Evolutionary conservation across 2,888 invertebrate species (phyloP).

Genomic region (Drosophila neonasuta): DNA sequence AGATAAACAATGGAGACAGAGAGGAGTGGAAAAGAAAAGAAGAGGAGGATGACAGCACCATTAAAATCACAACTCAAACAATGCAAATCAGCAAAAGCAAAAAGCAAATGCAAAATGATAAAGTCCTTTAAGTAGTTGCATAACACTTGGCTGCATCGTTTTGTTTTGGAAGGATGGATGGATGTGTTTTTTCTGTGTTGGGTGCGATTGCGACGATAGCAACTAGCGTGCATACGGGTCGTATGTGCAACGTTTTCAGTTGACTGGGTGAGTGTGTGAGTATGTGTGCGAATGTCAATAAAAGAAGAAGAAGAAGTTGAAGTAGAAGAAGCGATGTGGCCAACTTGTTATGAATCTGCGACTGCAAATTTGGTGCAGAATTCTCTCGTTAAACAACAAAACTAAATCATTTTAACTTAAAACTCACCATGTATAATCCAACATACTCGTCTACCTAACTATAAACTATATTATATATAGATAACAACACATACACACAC

Average conservation of each 20-base stretch:
- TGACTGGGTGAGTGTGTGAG: constrained; percentile 38
- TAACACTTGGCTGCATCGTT: constrained; percentile 73
- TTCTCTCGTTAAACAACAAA: constrained; percentile 23
- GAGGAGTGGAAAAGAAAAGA: constrained; percentile 1
- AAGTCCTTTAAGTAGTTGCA: constrained; percentile 75
- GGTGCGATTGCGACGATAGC: constrained; percentile 49
- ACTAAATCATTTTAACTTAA: constrained; percentile 42
- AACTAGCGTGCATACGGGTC: constrained; percentile 75
- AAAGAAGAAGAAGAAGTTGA: background rate
- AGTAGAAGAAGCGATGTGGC: constrained; percentile 42
- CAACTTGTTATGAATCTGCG: constrained; percentile 49
- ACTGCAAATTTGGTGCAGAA: constrained; percentile 50
- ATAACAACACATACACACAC: constrained; percentile 15
- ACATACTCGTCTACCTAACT: constrained; percentile 31
- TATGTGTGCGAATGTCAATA: constrained; percentile 15
- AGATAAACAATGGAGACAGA: background rate
- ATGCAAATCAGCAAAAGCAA: constrained; percentile 53
- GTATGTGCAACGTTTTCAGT: constrained; percentile 76
- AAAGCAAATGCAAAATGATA: constrained; percentile 59
- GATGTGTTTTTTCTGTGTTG: background rate
- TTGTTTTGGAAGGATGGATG: constrained; percentile 19
- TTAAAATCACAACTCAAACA: constrained; percentile 67
- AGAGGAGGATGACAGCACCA: constrained; percentile 35
- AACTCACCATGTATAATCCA: constrained; percentile 57
- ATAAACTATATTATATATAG: constrained; percentile 12